A percentile compares a stretch with the other conserved stretches of the same genome.
These are phyloP conservation scores for Thecophora atra DNA, from an alignment of 2,888 invertebrate genomes.

Conservation along the genomic window DNA sequence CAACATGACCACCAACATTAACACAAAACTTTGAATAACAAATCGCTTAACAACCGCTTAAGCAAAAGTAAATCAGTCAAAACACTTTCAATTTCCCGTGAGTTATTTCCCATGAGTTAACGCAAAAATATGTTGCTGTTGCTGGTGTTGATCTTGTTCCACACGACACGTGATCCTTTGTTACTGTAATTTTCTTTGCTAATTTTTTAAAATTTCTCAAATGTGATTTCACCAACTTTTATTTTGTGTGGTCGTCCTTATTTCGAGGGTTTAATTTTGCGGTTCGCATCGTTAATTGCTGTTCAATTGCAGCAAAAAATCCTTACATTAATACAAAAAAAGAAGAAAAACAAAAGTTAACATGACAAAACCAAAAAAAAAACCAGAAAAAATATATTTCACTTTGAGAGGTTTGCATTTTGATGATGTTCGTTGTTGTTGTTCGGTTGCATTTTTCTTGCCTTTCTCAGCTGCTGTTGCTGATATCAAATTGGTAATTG, in stretches of 20 bases:
- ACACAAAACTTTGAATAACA: neutral
- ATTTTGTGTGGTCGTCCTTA: neutral
- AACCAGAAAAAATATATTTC: too few species aligned
- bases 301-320: neutral
- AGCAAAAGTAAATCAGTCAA: neutral
- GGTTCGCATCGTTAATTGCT: neutral
- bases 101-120: too few species aligned
- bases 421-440: neutral
- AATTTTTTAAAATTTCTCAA: too few species aligned
- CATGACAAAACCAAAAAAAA: neutral
- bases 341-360: too few species aligned
- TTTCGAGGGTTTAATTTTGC: neutral
- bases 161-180: too few species aligned
- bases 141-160: conserved; percentile 11
- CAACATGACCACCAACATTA: neutral
- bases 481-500: neutral
- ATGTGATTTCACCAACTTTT: neutral
- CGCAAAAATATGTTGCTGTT: conserved; percentile 36
- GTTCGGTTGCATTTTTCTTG: neutral
- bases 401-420: conserved; percentile 14
- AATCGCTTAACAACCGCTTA: neutral
- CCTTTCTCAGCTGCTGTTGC: neutral
- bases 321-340: neutral
- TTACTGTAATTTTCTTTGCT: too few species aligned
- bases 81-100: conserved; percentile 39